Base-by-base conservation (phyloP, 2,113 vertebrate species). In the Nycticebus coucang region DNA sequence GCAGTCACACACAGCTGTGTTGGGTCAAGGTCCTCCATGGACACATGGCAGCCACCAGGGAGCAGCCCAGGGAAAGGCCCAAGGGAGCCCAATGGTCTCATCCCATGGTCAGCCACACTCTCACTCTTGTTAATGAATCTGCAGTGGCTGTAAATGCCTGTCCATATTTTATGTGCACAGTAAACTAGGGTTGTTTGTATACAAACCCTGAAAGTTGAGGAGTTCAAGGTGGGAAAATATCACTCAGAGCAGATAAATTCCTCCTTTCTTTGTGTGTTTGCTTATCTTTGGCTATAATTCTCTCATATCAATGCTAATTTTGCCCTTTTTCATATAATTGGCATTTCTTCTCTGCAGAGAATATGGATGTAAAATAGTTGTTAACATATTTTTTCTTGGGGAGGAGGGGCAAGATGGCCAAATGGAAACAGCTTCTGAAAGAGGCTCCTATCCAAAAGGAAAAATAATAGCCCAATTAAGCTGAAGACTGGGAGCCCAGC, bases 261-360 rank as follows among this genome's bases (percentile, higher is more conserved):
- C 88, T 94, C 41, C 72, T 71, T 35, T 82, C 53, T 94, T 71
- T 71, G 17, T 74, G 50, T 89, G 14, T 95, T 96, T 97, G 80
- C n/a, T 83, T 89, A 79, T 83, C 50, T 82, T 84, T 41, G 64
- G 26, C 57, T 66, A 17, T 17, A 92, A 14, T 80, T 93, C 78
- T 45, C 86, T 91, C 64, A 95, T 92, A 95, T 95, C 83, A 87
- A 74, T 93, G 87, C 83, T 93, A 96, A 95, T 96, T 97, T 95
- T 95, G 80, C 45, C 90, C 89, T 95, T 94, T 93, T 26, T 6
- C 21, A 87, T 57, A 13, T 59, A 37, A 89, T 9, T 96, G 26
- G n/a, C 95, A 92, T 93, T 93, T 97, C 68, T 89, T 87, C 69
- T 74, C 93, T 78, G 96, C 86, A 82, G 72, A 79, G 71, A 86